Evolutionary conservation across 2,113 vertebrate genomes (phyloP), one percentile per base, ranked within the genome.

Genomic region (Pterocles gutturalis): DNA sequence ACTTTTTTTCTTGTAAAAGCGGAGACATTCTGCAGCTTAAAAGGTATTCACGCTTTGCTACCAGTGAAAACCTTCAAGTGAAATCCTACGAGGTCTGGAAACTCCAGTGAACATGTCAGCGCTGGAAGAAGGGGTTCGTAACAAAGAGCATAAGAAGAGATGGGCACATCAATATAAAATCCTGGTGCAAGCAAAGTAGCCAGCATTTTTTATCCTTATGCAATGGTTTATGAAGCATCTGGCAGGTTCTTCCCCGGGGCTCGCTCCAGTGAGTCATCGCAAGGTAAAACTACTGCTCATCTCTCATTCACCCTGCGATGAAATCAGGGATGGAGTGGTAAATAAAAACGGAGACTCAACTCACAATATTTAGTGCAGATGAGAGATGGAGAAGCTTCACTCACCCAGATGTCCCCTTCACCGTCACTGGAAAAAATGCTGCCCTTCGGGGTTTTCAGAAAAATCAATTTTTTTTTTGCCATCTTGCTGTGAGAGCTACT

Each of bases 221-320:
- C 48, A 54, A 19, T 24, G 84, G 91, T 91, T 89, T 92, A 94
- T 57, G 83, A 93, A 96, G 87, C 82, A 89, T 65, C 83, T 94
- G 89, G 69, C 90, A 92, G 61, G 80, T 89, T 97, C 86, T 87
- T 94, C 94, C 96, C 96, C 14, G 78, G 96, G 87, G 96, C 94
- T 96, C 84, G 17, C 79, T 86, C 34, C 36, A 71, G 65, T 93
- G 96, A 97, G 81, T 97, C 96, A 96, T 33, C 6, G 0, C 94
- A 71, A 93, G 84, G 94, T 84, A 95, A 75, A 96, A 84, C 94
- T 53, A 81, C 91, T 71, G 94, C 91, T 96, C 81, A 25, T 94
- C 91, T 83, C 94, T 84, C 72, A n/a, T 58, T 84, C 80, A 78
- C 51, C 69, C 89, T 1, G 0, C 3, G 13, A 89, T 67, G 93